Evolutionary conservation across 2,888 invertebrate species (phyloP), one percentile per base, ranked within the genome.

Genomic region (Carcina quercana): DNA sequence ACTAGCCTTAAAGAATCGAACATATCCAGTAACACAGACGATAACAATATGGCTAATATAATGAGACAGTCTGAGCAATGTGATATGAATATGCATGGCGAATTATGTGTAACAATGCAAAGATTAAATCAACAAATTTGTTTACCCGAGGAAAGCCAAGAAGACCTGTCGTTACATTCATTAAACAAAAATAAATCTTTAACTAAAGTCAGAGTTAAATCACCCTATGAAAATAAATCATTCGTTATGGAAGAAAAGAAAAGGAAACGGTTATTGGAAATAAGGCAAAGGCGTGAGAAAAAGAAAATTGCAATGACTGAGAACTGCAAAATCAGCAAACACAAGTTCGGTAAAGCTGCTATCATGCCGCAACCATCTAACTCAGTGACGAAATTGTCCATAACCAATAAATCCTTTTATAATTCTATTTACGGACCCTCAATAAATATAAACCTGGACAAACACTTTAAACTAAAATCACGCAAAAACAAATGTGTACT

Each of bases 331-430:
- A 50, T 70, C 25, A 50, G 44, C 12, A 79, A 75, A 50, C 56
- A 67, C 34, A 76, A 61, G 43, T 61, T 59, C 28, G 51, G 45
- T 2, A 75, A 61, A 49, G 56, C 57, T 5, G 41, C 43, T 3
- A 37, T 60, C 15, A 53, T 61, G 52, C 71, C 79, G 3, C 76
- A 75, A 39, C 45, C 72, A 1, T 66, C 74, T 1, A 78, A 50
- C 35, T 82, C 80, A 2, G 78, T 82, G 3, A 79, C 82, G 0
- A 76, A 73, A 43, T 43, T 83, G n/a, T 78, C 80, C 1, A 80
- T 83, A 30, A 72, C 74, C 1, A 82, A 82, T 43, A 83, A 80
- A 44, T 74, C 79, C 2, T 80, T 80, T 47, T 80, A 82, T 42
- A 73, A 75, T 43, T 80, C 79, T 5, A 80, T 83, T 40, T 83